phyloP scores from a whole-genome alignment of 2,113 vertebrate genomes.

The Pedionomus torquatus region DNA sequence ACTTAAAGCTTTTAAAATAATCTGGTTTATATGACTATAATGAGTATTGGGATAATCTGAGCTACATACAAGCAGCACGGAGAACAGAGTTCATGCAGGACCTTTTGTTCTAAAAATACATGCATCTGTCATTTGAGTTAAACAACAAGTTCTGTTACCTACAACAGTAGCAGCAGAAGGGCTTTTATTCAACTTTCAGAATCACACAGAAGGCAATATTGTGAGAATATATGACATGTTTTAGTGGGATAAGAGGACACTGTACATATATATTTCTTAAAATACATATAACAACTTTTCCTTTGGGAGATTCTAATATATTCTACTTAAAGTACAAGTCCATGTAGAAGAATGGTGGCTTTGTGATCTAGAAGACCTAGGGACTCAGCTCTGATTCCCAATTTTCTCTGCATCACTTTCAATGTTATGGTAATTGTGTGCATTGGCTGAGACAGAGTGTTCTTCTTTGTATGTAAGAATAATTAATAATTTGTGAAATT shows the following conservation, averaged over 20 bases:
- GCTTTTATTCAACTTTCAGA: background rate
- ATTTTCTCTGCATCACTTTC: background rate
- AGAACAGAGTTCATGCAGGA: background rate
- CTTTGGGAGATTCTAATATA: background rate
- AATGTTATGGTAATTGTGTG: background rate
- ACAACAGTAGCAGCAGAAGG: background rate
- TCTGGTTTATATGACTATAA: background rate
- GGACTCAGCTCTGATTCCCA: background rate
- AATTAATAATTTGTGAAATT: background rate
- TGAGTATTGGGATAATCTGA: background rate
- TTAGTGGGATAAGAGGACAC: background rate
- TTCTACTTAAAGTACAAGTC: background rate
- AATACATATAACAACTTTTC: background rate
- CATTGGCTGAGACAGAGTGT: background rate
- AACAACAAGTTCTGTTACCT: background rate
- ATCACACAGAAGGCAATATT: background rate
- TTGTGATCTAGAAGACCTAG: background rate
- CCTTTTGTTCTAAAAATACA: conserved; percentile 6
- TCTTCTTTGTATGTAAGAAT: background rate
- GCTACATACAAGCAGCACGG: background rate
- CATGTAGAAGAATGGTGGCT: background rate
- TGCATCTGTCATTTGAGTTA: background rate
- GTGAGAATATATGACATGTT: background rate
- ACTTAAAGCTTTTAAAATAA: background rate
- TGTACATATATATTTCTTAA: background rate